Evolutionary conservation across 1,140 invertebrate species (phyloP).

Genomic region (Penaeus indicus): DNA sequence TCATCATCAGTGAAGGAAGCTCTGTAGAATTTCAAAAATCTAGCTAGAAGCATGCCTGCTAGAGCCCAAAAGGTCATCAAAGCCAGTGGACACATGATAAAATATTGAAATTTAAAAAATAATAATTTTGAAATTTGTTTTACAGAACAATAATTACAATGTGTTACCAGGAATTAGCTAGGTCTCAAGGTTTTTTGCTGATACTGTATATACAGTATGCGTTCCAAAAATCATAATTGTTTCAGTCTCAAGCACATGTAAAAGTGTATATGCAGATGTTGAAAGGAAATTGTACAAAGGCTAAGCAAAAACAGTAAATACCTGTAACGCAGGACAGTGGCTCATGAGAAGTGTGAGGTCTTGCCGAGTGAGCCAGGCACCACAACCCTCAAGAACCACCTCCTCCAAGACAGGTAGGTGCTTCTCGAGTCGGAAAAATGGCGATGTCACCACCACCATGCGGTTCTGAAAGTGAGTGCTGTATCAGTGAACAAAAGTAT

Average conservation of each 20-base stretch:
- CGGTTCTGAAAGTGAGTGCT: constrained; percentile 3
- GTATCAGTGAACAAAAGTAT: too few relatives aligned
- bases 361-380: constrained; percentile 52
- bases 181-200: too few relatives aligned
- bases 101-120: too few relatives aligned
- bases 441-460: constrained; percentile 50
- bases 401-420: constrained; percentile 56
- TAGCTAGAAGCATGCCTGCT: too few relatives aligned
- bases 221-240: too few relatives aligned
- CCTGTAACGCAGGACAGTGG: constrained; percentile 54
- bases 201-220: not conserved
- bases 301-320: not conserved
- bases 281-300: not conserved
- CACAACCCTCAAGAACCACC: constrained; percentile 53
- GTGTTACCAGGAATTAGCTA: too few relatives aligned
- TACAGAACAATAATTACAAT: too few relatives aligned
- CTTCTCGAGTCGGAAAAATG: constrained; percentile 61
- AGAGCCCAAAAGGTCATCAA: too few relatives aligned
- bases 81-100: too few relatives aligned
- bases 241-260: not conserved
- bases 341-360: constrained; percentile 58
- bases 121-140: too few relatives aligned
- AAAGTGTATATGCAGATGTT: not conserved
- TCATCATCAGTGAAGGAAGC: too few relatives aligned
- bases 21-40: too few relatives aligned